A percentile compares a stretch with the other conserved stretches of the same genome.
These are phyloP conservation scores for Vulpes lagopus DNA, from an alignment of 2,113 vertebrate species.

Conservation along the genomic window DNA sequence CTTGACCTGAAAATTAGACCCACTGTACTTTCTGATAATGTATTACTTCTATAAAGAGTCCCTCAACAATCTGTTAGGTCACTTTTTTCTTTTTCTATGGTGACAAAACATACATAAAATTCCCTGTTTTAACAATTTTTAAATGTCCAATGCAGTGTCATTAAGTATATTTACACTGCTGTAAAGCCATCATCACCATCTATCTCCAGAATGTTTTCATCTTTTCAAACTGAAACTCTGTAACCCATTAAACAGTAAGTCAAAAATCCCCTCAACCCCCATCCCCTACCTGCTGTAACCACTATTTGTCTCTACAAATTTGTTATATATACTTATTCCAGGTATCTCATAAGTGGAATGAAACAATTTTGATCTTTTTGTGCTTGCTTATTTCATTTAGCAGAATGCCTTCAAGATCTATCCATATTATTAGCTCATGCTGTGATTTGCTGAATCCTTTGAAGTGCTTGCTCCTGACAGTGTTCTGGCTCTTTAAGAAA, in stretches of 20 bases:
- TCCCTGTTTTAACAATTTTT: neutral
- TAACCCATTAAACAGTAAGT: neutral
- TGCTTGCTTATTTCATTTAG: neutral
- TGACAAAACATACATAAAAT: neutral
- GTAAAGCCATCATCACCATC: neutral
- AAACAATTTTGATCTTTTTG: neutral
- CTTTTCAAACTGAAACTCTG: conserved; percentile 39
- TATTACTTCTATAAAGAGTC: neutral
- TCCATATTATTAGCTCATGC: neutral
- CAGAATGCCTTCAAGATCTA: neutral
- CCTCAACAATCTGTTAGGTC: neutral
- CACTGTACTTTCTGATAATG: neutral
- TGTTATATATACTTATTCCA: neutral
- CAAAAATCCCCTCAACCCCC: neutral
- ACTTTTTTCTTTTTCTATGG: neutral
- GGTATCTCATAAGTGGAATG: neutral
- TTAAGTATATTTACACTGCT: neutral
- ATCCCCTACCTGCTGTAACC: neutral
- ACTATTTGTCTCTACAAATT: neutral
- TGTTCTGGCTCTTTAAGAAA: conserved; percentile 49
- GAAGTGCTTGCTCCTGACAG: neutral
- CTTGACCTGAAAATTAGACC: neutral
- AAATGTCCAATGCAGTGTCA: neutral
- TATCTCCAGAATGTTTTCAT: neutral
- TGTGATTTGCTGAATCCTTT: conserved; percentile 26